These are phyloP conservation scores for Drosophila kambysellisi DNA, from an alignment of 2,888 invertebrate genomes.

Conservation along the genomic window DNA sequence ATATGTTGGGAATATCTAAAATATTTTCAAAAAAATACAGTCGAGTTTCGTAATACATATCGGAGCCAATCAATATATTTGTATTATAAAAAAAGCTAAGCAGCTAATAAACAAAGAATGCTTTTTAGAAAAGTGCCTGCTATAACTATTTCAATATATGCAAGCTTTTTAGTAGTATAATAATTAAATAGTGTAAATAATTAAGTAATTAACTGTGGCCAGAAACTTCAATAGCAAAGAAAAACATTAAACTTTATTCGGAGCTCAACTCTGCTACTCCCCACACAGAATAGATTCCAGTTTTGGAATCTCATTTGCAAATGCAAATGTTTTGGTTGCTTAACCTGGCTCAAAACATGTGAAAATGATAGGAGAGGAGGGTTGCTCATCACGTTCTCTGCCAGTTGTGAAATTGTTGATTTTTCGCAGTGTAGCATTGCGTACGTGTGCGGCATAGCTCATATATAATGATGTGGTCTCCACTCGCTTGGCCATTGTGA, in stretches of 20 bases:
- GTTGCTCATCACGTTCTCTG: background rate
- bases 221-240: background rate
- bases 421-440: constrained; percentile 13
- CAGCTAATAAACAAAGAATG: background rate
- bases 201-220: too few relatives aligned
- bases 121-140: background rate
- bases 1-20: too few relatives aligned
- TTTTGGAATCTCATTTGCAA: background rate
- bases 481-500: constrained; percentile 58
- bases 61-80: background rate
- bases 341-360: background rate
- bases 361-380: background rate
- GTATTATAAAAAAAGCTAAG: background rate
- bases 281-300: background rate
- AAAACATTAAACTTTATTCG: background rate
- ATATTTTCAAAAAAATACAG: background rate
- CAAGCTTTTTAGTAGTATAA: background rate
- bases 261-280: background rate
- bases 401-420: background rate
- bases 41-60: background rate
- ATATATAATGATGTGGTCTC: constrained; percentile 75
- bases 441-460: constrained; percentile 48
- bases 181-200: background rate
- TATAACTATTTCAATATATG: background rate
- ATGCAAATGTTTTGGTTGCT: background rate